Conservation (phyloP, 1,140 invertebrate species). For the Lasioglossum albipes region DNA sequence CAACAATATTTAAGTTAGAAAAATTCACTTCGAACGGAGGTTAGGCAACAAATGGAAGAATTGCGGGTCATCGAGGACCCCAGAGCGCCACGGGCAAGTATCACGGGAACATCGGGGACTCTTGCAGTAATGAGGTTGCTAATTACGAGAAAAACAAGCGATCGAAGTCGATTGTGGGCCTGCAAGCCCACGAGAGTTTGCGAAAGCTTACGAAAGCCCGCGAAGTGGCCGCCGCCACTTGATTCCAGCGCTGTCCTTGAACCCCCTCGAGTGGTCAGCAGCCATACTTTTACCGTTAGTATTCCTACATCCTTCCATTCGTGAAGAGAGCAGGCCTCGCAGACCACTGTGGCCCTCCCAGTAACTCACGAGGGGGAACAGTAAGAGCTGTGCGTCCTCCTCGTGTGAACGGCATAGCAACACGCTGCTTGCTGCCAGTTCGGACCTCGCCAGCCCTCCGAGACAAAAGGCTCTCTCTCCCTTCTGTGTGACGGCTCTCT, state of each 20-base stretch:
- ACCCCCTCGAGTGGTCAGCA: slow-evolving; percentile 67
- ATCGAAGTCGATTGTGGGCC: not conserved
- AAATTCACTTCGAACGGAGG: no score
- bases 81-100: no score
- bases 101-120: no score
- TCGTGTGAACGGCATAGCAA: slow-evolving; percentile 63
- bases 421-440: slow-evolving; percentile 49
- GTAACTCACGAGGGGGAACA: slow-evolving; percentile 56
- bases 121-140: no score
- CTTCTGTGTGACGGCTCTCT: slow-evolving; percentile 6
- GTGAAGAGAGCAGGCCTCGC: slow-evolving; percentile 61
- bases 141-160: no score
- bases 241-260: slow-evolving; percentile 71
- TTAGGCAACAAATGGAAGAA: no score
- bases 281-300: slow-evolving; percentile 79
- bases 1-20: no score
- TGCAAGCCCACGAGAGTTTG: not conserved
- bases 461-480: slow-evolving; percentile 34
- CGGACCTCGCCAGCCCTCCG: slow-evolving; percentile 27
- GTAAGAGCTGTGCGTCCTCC: slow-evolving; percentile 51
- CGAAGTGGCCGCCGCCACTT: slow-evolving; percentile 29
- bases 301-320: slow-evolving; percentile 76
- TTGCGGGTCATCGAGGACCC: no score
- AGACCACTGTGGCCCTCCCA: slow-evolving; percentile 44
- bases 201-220: slow-evolving; percentile 27